These are phyloP conservation scores for Thysanoteuthis rhombus DNA, from an alignment of 2,888 invertebrate species.

Conservation along the genomic window DNA sequence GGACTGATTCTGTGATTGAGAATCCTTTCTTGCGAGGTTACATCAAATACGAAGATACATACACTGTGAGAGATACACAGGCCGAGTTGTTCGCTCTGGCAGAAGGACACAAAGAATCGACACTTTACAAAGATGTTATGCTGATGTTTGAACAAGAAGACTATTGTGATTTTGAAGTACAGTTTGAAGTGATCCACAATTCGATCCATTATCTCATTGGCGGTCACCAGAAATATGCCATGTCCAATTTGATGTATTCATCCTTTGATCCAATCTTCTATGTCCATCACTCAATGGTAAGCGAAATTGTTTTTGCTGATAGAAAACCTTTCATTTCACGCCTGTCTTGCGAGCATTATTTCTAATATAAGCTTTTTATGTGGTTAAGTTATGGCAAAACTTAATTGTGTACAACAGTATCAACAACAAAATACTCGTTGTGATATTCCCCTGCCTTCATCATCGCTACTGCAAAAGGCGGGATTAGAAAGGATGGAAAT, in stretches of 20 bases:
- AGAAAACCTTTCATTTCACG: no score
- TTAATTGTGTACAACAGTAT: no score
- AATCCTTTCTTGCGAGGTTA: constrained; percentile 33
- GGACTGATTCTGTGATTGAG: constrained; percentile 28
- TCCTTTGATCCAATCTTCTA: constrained; percentile 42
- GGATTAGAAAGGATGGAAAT: no score
- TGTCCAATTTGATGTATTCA: constrained; percentile 39
- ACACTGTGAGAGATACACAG: constrained; percentile 24
- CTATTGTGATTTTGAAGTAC: constrained; percentile 43
- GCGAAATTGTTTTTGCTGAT: not conserved
- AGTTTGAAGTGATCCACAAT: constrained; percentile 34
- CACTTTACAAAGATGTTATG: constrained; percentile 20
- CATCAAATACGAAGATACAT: constrained; percentile 23
- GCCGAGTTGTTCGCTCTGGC: constrained; percentile 21
- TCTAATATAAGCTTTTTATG: no score
- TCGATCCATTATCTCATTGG: constrained; percentile 36
- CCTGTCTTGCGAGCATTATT: no score
- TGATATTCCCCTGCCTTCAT: no score
- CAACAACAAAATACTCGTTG: no score
- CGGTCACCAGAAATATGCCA: constrained; percentile 36
- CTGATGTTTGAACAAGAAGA: constrained; percentile 34
- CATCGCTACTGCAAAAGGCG: no score
- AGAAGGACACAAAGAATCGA: constrained; percentile 24
- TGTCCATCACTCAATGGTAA: constrained; percentile 40
- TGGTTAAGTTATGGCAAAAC: no score